Percentiles rank a stretch among this genome's conserved stretches.
Evolutionary conservation across 2,797 vertebrate species (phyloP).

Genomic region (Eulemur coronatus): DNA sequence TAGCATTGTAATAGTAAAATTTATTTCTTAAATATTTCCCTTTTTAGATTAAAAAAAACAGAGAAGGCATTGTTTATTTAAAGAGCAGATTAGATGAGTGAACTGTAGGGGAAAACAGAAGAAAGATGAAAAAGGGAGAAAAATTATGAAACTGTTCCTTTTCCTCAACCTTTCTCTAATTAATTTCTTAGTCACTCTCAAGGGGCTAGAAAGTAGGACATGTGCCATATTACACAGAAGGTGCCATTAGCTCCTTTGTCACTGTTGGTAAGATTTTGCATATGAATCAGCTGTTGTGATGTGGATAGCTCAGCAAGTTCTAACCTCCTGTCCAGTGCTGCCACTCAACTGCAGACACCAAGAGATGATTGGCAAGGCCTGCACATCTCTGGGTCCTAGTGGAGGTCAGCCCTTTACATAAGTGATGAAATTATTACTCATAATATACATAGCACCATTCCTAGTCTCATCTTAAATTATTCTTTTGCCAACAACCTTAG

Average conservation of each 20-base stretch:
- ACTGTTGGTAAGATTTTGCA: slow-evolving; percentile 25
- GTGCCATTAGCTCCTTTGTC: slow-evolving; percentile 18
- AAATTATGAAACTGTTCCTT: slow-evolving; percentile 45
- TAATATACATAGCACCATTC: neutral
- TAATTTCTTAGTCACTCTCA: slow-evolving; percentile 48
- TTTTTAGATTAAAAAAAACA: neutral
- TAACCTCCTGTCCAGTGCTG: neutral
- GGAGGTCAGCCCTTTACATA: neutral
- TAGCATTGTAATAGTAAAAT: neutral
- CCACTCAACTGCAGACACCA: neutral
- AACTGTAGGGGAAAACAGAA: neutral
- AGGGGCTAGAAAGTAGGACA: neutral
- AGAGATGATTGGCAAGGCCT: neutral
- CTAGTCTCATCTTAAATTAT: neutral
- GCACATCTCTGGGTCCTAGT: neutral
- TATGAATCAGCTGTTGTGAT: neutral
- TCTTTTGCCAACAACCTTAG: neutral
- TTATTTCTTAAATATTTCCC: neutral
- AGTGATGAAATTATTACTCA: neutral
- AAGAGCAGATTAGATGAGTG: neutral
- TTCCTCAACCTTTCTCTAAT: slow-evolving; percentile 49
- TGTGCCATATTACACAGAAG: slow-evolving; percentile 24
- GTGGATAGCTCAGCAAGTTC: neutral
- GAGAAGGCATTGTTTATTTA: neutral
- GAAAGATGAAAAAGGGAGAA: slow-evolving; percentile 29